A percentile compares a stretch with the other conserved stretches of the same genome.
phyloP scores from a whole-genome alignment of 2,797 vertebrate genomes.

The Arnoldichthys spilopterus region DNA sequence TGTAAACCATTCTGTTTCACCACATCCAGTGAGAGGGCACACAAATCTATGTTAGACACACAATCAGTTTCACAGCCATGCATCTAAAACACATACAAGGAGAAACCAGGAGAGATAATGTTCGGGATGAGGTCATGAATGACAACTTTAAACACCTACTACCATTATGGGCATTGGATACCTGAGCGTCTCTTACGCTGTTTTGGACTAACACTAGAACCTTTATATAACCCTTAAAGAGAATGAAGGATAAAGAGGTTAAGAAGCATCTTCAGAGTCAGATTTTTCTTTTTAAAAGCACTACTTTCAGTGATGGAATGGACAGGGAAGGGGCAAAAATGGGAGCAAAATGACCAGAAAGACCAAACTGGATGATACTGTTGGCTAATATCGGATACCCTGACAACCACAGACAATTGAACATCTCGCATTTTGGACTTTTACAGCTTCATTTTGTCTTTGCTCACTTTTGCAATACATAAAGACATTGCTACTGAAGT shows the following conservation, averaged over 20 bases:
- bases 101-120: conserved; percentile 64
- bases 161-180: conserved; percentile 66
- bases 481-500: neutral
- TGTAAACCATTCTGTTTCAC: neutral
- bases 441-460: neutral
- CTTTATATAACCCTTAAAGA: conserved; percentile 84
- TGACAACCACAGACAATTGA: neutral
- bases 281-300: conserved; percentile 21
- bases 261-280: conserved; percentile 67
- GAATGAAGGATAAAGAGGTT: conserved; percentile 79
- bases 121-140: conserved; percentile 62
- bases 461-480: neutral
- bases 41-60: conserved; percentile 76
- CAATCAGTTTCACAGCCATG: conserved; percentile 69
- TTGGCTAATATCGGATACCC: neutral
- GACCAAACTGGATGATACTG: neutral
- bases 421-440: neutral
- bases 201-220: conserved; percentile 86
- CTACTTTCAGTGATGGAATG: conserved; percentile 6
- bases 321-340: conserved; percentile 3
- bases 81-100: conserved; percentile 68
- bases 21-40: conserved; percentile 70
- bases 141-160: conserved; percentile 51
- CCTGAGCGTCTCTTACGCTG: conserved; percentile 86
- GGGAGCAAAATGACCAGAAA: conserved; percentile 29